A percentile compares a stretch with the other conserved stretches of the same genome.
phyloP scores from a whole-genome alignment of 2,113 vertebrate species.

The Dryoscopus gambensis region DNA sequence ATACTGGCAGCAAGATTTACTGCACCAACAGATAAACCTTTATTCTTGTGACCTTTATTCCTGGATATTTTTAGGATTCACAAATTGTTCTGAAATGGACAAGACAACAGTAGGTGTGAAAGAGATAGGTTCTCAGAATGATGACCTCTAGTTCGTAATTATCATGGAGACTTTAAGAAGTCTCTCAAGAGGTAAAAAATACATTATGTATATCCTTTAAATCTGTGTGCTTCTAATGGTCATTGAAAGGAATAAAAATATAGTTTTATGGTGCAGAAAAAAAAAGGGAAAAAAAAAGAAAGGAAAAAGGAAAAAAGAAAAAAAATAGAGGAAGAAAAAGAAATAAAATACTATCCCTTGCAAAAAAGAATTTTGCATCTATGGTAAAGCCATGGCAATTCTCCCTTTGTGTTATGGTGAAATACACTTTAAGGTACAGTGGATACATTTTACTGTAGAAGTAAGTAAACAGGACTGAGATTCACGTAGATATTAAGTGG shows the following conservation, averaged over 20 bases:
- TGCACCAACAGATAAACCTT: not conserved
- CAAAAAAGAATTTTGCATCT: not conserved
- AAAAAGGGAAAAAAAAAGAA: not conserved
- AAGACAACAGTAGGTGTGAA: not conserved
- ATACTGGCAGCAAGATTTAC: not conserved
- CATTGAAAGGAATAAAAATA: not conserved
- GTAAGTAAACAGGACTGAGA: not conserved
- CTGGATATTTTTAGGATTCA: not conserved
- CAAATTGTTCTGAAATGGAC: not conserved
- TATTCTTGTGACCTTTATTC: not conserved
- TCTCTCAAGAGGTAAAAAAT: not conserved
- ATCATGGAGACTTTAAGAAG: not conserved
- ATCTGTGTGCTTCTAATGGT: not conserved
- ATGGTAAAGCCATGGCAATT: not conserved
- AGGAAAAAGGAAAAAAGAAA: too few relatives aligned
- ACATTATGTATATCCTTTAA: not conserved
- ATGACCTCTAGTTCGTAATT: not conserved
- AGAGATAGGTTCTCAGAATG: not conserved
- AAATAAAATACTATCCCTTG: not conserved
- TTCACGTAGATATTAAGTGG: not conserved
- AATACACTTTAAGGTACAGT: not conserved
- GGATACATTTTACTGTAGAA: not conserved
- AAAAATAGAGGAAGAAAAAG: accelerated
- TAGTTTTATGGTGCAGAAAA: not conserved
- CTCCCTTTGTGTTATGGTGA: not conserved